Percentiles rank a stretch among this genome's conserved stretches.
These are phyloP conservation scores for Hylia prasina DNA, from an alignment of 2,113 vertebrate species.

Conservation along the genomic window DNA sequence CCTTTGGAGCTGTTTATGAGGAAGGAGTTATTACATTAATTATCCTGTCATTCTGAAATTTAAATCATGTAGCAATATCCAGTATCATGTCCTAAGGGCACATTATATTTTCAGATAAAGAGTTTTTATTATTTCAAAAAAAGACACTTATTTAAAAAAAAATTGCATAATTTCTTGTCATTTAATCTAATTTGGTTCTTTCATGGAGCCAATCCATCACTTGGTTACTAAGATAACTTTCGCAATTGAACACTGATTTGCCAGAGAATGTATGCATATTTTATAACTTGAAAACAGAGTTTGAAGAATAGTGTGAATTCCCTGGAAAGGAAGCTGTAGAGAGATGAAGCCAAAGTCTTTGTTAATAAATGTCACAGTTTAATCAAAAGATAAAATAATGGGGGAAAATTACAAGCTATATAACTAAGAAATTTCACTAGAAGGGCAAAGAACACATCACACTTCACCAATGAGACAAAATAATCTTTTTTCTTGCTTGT, in stretches of 20 bases:
- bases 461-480: not conserved
- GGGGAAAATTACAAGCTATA: not conserved
- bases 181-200: conserved; percentile 19
- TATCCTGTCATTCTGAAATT: conserved; percentile 40
- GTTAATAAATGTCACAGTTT: not conserved
- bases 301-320: not conserved
- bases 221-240: not conserved
- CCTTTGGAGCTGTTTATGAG: conserved; percentile 15
- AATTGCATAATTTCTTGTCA: not conserved
- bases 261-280: not conserved
- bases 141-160: not conserved
- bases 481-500: not conserved
- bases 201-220: not conserved
- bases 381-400: not conserved
- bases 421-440: not conserved
- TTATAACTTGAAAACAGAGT: not conserved
- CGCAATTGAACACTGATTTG: not conserved
- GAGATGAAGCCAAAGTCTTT: not conserved
- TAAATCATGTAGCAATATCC: conserved; percentile 16
- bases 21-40: conserved; percentile 19
- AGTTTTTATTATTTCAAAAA: not conserved
- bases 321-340: not conserved
- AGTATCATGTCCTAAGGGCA: not conserved
- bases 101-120: not conserved
- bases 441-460: not conserved